Base-by-base conservation (phyloP, 2,888 invertebrate genomes). In the Trichacis sp. region DNA sequence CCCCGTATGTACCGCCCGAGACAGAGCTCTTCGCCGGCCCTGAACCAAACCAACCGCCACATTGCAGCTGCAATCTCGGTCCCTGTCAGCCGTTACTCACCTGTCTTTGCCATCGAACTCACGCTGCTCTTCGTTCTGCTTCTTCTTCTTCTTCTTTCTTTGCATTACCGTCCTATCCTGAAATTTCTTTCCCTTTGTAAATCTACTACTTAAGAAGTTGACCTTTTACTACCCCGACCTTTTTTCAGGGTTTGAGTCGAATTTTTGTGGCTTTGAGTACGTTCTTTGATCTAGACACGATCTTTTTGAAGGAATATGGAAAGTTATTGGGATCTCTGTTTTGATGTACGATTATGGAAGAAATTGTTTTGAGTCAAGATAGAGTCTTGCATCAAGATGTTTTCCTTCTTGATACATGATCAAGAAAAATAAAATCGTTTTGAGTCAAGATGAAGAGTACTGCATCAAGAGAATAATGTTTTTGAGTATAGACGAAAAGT, bases 51-150 rank as follows among this genome's bases (percentile, higher is more conserved):
- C 58, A 61, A 61, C 68, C 64, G 58, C 64, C 59, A 62, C 61
- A 60, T 60, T 68, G 68, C 68, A 62, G 65, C 69, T 64, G 61
- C 66, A 69, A 69, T 73, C 75, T 71, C 70, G 70, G 68, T 73
- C 76, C 70, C 74, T 76, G 72, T 76, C 76, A 75, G 75, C 74
- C 75, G 76, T 76, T 77, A 77, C 75, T 77, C 77, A 77, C 76
- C 74, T 75, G 76, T 77, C 77, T 77, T 75, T 75, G 73, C 74
- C 73, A 72, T 75, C 76, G 71, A 77, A 71, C 72, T 72, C 73
- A 69, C 64, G 54, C 63, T 70, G 59, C 67, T 60, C 69, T n/a
- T n/a, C n/a, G n/a, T n/a, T n/a, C 15, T 42, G 30, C 45, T 45
- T 54, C 36, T 56, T 43, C 49, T 52, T 38, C 47, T 50, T 33